A percentile compares a stretch with the other conserved stretches of the same genome.
Conservation (phyloP, 2,797 vertebrate species). For the Hippocampus kuda region DNA sequence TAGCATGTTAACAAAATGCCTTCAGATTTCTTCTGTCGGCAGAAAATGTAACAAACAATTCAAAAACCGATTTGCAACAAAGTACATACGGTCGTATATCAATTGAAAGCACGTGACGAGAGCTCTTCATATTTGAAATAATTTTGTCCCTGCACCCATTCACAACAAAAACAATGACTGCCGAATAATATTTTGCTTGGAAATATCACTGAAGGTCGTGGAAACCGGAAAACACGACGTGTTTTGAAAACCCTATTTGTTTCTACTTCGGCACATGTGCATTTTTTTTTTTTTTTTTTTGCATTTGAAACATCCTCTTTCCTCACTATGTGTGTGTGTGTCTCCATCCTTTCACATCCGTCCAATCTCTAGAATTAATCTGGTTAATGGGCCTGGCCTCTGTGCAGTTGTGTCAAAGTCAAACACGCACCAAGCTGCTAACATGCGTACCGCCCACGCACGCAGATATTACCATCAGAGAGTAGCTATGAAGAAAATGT, state of each 20-base stretch:
- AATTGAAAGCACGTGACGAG: not conserved
- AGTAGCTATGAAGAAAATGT: constrained; percentile 7
- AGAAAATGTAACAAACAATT: not conserved
- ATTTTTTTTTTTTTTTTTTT: constrained; percentile 16
- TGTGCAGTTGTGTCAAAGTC: constrained; percentile 17
- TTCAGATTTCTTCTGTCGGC: not conserved
- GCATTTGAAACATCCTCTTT: constrained; percentile 13
- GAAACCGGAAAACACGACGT: not conserved
- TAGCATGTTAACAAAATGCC: not conserved
- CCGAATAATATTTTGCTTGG: not conserved
- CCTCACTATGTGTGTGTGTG: constrained; percentile 16
- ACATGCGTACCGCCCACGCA: not conserved
- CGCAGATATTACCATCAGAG: constrained; percentile 4
- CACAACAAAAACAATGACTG: not conserved
- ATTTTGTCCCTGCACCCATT: not conserved
- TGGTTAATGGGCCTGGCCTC: constrained; percentile 38
- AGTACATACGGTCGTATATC: not conserved
- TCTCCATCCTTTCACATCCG: constrained; percentile 29
- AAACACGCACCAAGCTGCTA: not conserved
- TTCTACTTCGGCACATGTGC: constrained; percentile 25
- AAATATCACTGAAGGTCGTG: not conserved
- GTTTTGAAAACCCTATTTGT: constrained; percentile 15
- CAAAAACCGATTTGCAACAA: not conserved
- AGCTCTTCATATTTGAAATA: not conserved
- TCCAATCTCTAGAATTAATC: constrained; percentile 47